Percentiles rank a stretch among this genome's conserved stretches.
Evolutionary conservation across 2,888 invertebrate species (phyloP).

Genomic region (Carcina quercana): DNA sequence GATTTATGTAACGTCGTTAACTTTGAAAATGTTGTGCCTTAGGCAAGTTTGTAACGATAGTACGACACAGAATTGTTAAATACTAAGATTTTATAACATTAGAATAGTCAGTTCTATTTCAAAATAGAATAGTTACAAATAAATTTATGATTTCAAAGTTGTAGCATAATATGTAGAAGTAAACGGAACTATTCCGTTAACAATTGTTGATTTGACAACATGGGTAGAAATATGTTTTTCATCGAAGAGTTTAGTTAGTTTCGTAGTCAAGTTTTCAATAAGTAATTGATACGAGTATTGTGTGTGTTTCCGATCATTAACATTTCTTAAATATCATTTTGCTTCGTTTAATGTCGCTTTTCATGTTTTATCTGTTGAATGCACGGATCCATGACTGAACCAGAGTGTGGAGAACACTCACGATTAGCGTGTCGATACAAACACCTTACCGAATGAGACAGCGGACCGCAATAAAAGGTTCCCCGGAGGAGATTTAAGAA

Average conservation of each 20-base stretch:
- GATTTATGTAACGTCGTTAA: constrained; percentile 33
- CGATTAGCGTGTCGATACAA: constrained; percentile 15
- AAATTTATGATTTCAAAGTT: constrained; percentile 27
- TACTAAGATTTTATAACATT: constrained; percentile 20
- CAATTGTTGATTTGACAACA: constrained; percentile 40
- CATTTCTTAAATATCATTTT: constrained; percentile 41
- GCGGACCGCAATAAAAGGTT: constrained; percentile 29
- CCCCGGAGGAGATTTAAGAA: constrained; percentile 36
- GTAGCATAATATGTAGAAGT: constrained; percentile 51
- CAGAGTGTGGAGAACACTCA: constrained; percentile 19
- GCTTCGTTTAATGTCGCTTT: constrained; percentile 65
- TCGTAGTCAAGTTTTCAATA: constrained; percentile 37
- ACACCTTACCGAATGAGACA: constrained; percentile 23
- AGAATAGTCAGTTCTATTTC: not conserved
- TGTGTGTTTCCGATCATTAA: constrained; percentile 36
- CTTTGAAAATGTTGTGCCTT: constrained; percentile 40
- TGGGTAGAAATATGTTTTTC: constrained; percentile 35
- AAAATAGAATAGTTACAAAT: constrained; percentile 33
- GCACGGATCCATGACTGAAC: constrained; percentile 60
- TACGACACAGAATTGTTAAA: constrained; percentile 23
- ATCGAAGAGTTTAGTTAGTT: constrained; percentile 31
- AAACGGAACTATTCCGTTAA: constrained; percentile 45
- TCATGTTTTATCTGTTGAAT: constrained; percentile 42
- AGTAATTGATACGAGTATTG: constrained; percentile 32
- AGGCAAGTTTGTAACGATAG: constrained; percentile 34